These are phyloP conservation scores for Synanthedon andrenaeformis DNA, from an alignment of 2,888 invertebrate genomes.

Conservation along the genomic window DNA sequence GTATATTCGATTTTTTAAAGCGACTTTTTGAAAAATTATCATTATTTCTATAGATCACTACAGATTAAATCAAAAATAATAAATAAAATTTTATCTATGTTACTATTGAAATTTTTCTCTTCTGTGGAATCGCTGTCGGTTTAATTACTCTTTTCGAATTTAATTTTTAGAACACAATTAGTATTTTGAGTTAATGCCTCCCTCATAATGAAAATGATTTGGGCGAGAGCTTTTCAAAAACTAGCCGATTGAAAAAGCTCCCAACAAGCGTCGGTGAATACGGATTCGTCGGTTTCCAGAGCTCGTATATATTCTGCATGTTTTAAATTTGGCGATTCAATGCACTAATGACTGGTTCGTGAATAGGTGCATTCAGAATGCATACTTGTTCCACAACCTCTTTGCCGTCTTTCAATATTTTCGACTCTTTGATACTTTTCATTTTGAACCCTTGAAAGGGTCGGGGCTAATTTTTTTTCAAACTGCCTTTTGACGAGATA, in stretches of 20 bases:
- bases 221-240: background rate
- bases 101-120: too few species aligned
- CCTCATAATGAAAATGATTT: background rate
- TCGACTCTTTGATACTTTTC: conserved; percentile 7
- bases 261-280: background rate
- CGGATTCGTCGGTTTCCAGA: background rate
- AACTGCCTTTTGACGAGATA: background rate
- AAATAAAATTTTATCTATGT: too few species aligned
- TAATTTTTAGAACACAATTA: background rate
- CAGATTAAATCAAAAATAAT: too few species aligned
- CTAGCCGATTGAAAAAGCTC: background rate
- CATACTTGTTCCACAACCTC: conserved; percentile 30
- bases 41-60: too few species aligned
- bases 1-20: too few species aligned
- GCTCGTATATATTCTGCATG: conserved; percentile 17
- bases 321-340: conserved; percentile 57
- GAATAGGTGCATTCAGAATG: conserved; percentile 43
- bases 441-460: background rate
- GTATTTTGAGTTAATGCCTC: background rate
- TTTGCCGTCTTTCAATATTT: conserved; percentile 24
- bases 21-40: too few species aligned
- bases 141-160: too few species aligned
- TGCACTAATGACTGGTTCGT: conserved; percentile 48
- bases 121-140: too few species aligned
- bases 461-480: background rate